Evolutionary conservation across 1,140 invertebrate genomes (phyloP), one percentile per base, ranked within the genome.

Genomic region (Panulirus ornatus): DNA sequence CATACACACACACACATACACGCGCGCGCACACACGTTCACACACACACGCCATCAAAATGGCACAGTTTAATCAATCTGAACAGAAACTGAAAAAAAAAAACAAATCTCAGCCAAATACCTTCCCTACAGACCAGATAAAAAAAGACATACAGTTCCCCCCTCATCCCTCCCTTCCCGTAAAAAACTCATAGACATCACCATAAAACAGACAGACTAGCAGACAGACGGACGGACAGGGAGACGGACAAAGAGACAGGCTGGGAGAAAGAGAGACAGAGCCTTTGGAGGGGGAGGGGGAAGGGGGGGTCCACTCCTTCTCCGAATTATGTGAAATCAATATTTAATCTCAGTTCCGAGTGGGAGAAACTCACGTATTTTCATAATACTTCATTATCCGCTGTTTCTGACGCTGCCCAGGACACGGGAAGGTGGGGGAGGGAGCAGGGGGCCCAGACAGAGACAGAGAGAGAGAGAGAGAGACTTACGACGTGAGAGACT

Each of bases 271-370:
- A 40, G 40, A 42, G 40, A 76, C 34, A 76, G 16, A 42, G 22
- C n/a, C 73, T 76, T 27, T 9, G 2, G 76, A 14, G 76, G 42
- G 42, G n/a, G 76, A 22, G 42, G 34, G 76, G 44, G 44, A 66
- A 66, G 22, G 63, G 30, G 22, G 30, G 22, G 51, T 22, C 9
- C 9, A 22, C 78, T 27, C n/a, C 79, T 82, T 30, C 51, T 82
- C 47, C 79, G 47, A 82, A 82, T 82, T 82, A 82, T 82, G 79
- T 82, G 79, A 82, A 82, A 82, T 82, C 79, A 82, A 82, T 82
- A 82, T 82, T 58, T 82, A 82, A 82, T 82, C 47, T 82, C 47
- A 82, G 51, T 82, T 19, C 30, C 79, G 47, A 58, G 79, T 47
- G 51, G 51, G 47, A 82, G 79, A 82, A 82, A 30, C 79, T 82